Conservation (phyloP, 2,888 invertebrate species). For the Clunio marinus region DNA sequence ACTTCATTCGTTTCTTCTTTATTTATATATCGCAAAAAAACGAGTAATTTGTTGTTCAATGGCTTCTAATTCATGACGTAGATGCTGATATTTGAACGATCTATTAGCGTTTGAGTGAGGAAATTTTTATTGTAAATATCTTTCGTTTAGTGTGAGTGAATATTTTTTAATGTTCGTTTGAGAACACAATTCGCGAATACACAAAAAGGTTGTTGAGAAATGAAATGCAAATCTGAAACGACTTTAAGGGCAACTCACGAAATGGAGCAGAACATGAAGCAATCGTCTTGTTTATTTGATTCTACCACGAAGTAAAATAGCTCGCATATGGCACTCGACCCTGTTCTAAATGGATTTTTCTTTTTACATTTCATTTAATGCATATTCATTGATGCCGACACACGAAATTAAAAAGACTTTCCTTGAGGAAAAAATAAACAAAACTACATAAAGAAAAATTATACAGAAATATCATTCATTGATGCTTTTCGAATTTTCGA, state of each 20-base stretch:
- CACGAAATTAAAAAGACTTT: neutral
- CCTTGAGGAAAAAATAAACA: neutral
- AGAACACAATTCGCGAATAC: neutral
- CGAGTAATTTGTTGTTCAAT: no score
- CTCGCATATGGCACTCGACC: constrained; percentile 15
- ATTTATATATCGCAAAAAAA: no score
- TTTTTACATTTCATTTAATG: constrained; percentile 1
- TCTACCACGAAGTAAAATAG: neutral
- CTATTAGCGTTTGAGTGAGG: constrained; percentile 20
- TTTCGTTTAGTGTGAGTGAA: neutral
- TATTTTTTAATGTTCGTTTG: no score
- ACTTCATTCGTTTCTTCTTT: neutral
- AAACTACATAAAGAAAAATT: neutral
- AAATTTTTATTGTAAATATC: constrained; percentile 15
- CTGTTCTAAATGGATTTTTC: constrained; percentile 1
- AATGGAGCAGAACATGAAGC: constrained; percentile 9
- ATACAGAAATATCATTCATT: no score
- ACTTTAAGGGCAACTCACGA: neutral
- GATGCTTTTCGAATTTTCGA: neutral
- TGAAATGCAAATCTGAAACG: neutral
- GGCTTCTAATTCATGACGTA: neutral
- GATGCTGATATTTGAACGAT: constrained; percentile 27
- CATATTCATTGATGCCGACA: constrained; percentile 11
- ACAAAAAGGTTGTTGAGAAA: neutral
- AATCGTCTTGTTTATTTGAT: neutral